Conservation (phyloP, 2,888 invertebrate species). For the Hofmannophila pseudospretella region DNA sequence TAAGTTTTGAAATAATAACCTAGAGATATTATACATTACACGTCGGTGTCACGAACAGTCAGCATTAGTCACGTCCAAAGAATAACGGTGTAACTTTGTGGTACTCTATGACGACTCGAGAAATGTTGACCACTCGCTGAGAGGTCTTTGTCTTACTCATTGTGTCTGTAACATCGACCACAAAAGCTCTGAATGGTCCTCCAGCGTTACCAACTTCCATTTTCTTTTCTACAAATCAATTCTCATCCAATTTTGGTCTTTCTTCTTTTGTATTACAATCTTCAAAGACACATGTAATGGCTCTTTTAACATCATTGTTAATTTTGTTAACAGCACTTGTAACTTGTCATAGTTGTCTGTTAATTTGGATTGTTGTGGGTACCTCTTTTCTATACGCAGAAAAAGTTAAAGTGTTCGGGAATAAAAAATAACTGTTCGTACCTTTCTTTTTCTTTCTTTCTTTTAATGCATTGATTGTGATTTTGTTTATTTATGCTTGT, state of each 20-base stretch:
- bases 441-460: conserved; percentile 31
- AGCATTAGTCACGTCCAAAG: conserved; percentile 36
- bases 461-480: conserved; percentile 34
- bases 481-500: background rate
- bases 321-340: conserved; percentile 57
- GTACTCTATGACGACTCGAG: conserved; percentile 41
- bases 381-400: conserved; percentile 54
- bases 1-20: no score
- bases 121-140: conserved; percentile 65
- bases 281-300: conserved; percentile 4
- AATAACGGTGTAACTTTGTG: conserved; percentile 38
- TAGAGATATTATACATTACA: no score
- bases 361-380: conserved; percentile 59
- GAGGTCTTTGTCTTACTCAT: conserved; percentile 61
- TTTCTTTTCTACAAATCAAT: conserved; percentile 19
- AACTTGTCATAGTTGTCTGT: conserved; percentile 73
- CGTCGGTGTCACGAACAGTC: conserved; percentile 11
- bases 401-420: conserved; percentile 44
- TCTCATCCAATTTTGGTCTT: conserved; percentile 20
- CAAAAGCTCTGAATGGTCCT: conserved; percentile 57
- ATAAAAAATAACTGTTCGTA: conserved; percentile 38
- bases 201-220: conserved; percentile 25
- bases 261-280: conserved; percentile 23
- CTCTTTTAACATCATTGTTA: conserved; percentile 17
- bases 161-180: conserved; percentile 59